A percentile compares a stretch with the other conserved stretches of the same genome.
Conservation (phyloP, 2,888 invertebrate species). For the Lepidonotus clava region DNA sequence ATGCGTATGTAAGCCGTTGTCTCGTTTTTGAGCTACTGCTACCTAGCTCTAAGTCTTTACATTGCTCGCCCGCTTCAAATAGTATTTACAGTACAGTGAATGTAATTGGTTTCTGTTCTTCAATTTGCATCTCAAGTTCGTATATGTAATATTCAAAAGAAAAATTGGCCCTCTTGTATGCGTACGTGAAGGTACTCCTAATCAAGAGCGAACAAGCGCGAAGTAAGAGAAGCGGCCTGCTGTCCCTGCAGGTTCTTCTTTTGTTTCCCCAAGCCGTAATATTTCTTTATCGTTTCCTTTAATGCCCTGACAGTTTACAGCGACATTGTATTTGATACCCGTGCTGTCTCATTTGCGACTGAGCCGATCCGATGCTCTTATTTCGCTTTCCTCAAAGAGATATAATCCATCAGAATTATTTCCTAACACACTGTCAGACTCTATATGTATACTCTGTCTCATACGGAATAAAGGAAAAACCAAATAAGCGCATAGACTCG, state of each 20-base stretch:
- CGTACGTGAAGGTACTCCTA: not conserved
- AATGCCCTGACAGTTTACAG: not conserved
- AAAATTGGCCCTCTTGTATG: not conserved
- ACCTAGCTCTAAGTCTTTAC: not conserved
- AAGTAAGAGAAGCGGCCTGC: not conserved
- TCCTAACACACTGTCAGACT: no score
- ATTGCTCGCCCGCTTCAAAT: not conserved
- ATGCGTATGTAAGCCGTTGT: not conserved
- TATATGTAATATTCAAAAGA: constrained; percentile 1
- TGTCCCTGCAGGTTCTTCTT: not conserved
- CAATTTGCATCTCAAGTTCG: not conserved
- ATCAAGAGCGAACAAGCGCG: not conserved
- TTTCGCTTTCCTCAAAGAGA: not conserved
- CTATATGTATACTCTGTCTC: no score
- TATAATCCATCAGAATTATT: no score
- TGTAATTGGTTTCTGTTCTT: constrained; percentile 15
- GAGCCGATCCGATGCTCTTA: not conserved
- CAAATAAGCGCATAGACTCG: no score
- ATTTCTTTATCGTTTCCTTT: not conserved
- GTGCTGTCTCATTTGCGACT: not conserved
- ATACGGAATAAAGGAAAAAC: no score
- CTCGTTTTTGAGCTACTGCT: constrained; percentile 23
- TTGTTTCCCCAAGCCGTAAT: not conserved
- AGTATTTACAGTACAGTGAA: constrained; percentile 17
- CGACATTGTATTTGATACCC: not conserved